phyloP scores from a whole-genome alignment of 2,888 invertebrate species.

The Rapana venosa region DNA sequence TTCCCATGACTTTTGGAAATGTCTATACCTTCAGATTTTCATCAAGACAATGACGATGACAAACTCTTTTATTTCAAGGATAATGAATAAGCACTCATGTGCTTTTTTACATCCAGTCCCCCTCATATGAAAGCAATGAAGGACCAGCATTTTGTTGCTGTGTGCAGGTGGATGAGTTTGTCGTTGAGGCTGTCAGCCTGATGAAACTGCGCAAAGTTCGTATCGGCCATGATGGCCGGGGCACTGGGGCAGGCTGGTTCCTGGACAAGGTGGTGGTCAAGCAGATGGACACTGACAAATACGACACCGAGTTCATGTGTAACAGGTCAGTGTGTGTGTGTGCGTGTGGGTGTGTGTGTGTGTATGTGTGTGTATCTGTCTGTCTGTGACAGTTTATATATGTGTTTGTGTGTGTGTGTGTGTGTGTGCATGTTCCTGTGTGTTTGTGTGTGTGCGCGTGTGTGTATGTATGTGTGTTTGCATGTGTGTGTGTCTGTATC shows the following conservation, averaged over 20 bases:
- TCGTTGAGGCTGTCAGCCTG: constrained; percentile 77
- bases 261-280: constrained; percentile 64
- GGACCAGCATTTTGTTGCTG: not conserved
- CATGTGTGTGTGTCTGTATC: not conserved
- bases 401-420: no score
- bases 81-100: no score
- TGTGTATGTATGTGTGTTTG: not conserved
- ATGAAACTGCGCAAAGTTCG: constrained; percentile 75
- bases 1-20: no score
- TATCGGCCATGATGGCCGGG: constrained; percentile 77
- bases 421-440: no score
- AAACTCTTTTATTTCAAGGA: no score
- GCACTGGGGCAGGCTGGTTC: constrained; percentile 77
- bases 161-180: constrained; percentile 76
- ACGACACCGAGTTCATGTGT: constrained; percentile 72
- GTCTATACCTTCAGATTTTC: no score
- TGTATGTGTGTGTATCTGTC: not conserved
- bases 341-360: constrained; percentile 49
- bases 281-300: constrained; percentile 49
- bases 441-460: not conserved
- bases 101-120: no score
- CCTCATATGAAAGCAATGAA: no score
- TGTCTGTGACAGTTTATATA: not conserved
- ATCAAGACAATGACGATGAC: no score
- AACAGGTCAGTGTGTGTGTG: constrained; percentile 63